Conservation (phyloP, 2,888 invertebrate species). For the Dryocosmus kuriphilus region DNA sequence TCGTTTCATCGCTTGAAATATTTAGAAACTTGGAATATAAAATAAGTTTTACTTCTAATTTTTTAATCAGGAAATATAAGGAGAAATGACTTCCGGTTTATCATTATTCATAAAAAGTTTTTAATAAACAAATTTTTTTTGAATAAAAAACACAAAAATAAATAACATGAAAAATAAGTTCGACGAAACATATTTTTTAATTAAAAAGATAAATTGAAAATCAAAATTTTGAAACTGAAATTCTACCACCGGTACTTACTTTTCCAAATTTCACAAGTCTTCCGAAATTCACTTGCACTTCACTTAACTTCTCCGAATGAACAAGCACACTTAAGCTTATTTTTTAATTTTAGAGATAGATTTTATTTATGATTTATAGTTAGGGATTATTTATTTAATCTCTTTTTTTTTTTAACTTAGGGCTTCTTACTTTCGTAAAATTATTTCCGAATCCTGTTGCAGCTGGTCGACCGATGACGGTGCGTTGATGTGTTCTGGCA, state of each 20-base stretch:
- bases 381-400: neutral
- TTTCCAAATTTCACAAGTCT: neutral
- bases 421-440: neutral
- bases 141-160: neutral
- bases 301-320: neutral
- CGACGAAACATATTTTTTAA: neutral
- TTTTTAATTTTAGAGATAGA: neutral
- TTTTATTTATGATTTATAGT: neutral
- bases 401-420: neutral
- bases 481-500: conserved; percentile 17
- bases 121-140: neutral
- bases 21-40: neutral
- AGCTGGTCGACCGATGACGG: conserved; percentile 36
- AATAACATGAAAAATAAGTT: neutral
- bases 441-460: neutral
- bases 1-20: neutral
- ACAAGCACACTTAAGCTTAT: too few relatives aligned
- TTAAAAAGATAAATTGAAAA: neutral
- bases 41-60: too few relatives aligned
- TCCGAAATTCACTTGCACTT: conserved; percentile 1
- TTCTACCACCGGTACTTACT: neutral
- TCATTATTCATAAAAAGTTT: neutral
- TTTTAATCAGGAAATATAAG: too few relatives aligned
- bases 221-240: neutral
- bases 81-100: neutral